These are phyloP conservation scores for Halcyon leucocephala DNA, from an alignment of 2,797 vertebrate genomes.

Conservation along the genomic window DNA sequence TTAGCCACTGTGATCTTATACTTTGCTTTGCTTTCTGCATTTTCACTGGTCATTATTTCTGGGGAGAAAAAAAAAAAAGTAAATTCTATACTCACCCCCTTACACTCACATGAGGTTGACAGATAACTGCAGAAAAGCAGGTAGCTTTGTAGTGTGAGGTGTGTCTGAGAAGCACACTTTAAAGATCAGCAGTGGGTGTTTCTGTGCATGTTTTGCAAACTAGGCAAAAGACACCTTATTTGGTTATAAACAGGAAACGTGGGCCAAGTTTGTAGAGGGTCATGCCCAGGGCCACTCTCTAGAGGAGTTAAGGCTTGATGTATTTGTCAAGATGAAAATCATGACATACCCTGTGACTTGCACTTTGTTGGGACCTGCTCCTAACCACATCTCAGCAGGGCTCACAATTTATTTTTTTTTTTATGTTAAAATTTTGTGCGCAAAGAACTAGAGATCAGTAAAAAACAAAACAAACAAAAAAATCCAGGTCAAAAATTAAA, in stretches of 20 bases:
- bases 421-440: background rate
- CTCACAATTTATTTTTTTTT: background rate
- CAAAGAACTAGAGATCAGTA: background rate
- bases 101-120: background rate
- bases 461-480: background rate
- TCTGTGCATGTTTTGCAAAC: background rate
- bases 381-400: background rate
- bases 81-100: background rate
- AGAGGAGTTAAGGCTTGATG: background rate
- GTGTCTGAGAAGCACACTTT: background rate
- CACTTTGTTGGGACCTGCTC: background rate
- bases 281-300: constrained; percentile 6
- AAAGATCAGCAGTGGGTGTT: background rate
- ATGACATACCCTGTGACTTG: background rate
- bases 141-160: background rate
- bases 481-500: background rate
- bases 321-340: constrained; percentile 22
- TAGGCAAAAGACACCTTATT: background rate
- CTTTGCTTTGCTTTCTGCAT: background rate
- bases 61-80: background rate
- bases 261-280: constrained; percentile 12
- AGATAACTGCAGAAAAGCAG: background rate
- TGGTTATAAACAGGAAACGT: constrained; percentile 12
- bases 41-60: background rate
- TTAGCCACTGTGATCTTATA: background rate